phyloP scores from a whole-genome alignment of 2,888 invertebrate species.

The Xestia sexstrigata region DNA sequence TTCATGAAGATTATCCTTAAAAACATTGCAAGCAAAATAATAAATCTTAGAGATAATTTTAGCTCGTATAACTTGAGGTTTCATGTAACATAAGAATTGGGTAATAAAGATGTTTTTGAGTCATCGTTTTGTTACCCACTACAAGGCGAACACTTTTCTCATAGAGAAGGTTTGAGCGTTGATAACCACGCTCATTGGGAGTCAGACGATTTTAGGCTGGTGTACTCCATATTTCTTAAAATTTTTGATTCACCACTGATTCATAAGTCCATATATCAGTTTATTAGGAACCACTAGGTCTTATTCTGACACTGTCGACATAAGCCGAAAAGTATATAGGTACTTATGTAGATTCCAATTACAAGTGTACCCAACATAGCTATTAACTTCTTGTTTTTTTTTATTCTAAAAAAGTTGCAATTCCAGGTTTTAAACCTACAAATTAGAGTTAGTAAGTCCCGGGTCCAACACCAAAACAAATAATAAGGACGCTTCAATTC shows the following conservation, averaged over 20 bases:
- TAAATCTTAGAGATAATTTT: conserved; percentile 28
- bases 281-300: background rate
- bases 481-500: background rate
- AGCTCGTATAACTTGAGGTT: background rate
- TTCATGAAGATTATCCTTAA: conserved; percentile 24
- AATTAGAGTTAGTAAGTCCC: no score
- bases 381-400: background rate
- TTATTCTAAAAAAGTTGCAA: background rate
- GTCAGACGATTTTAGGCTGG: background rate
- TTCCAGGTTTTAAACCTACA: background rate
- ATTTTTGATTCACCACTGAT: background rate
- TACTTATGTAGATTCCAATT: background rate
- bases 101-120: conserved; percentile 1
- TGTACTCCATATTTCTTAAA: background rate
- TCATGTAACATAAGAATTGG: conserved; percentile 13
- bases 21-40: conserved; percentile 20
- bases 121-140: background rate
- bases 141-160: background rate
- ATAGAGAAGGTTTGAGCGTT: background rate
- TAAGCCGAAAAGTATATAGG: background rate
- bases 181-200: background rate
- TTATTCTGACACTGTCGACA: no score
- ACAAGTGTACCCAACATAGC: background rate
- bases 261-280: background rate
- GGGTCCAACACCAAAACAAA: background rate